phyloP scores from a whole-genome alignment of 1,140 invertebrate species.

The Luehdorfia chinensis region DNA sequence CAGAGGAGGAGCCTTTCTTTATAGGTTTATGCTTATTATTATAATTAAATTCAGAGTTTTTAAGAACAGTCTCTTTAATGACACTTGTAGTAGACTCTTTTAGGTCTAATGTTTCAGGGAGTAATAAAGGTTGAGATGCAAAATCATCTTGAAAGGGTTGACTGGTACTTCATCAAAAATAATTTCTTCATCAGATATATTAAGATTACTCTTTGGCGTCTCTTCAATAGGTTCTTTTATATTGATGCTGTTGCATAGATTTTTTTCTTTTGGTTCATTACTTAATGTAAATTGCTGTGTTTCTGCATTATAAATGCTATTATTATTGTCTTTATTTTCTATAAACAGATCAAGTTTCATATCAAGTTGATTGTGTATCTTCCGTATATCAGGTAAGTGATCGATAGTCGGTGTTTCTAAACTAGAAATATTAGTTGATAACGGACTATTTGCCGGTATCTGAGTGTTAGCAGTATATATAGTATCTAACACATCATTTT shows the following conservation, averaged over 20 bases:
- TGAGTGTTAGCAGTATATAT: conserved; percentile 39
- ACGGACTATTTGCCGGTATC: conserved; percentile 14
- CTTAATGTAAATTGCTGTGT: conserved; percentile 26
- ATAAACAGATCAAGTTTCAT: conserved; percentile 37
- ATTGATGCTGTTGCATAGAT: conserved; percentile 14
- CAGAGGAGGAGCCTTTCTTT: conserved; percentile 21
- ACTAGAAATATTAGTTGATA: conserved; percentile 28
- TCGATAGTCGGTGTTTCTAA: conserved; percentile 27
- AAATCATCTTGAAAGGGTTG: conserved; percentile 35
- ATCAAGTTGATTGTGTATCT: conserved; percentile 36
- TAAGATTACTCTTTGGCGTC: conserved; percentile 19
- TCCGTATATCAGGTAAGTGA: conserved; percentile 39
- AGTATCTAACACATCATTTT: conserved; percentile 18
- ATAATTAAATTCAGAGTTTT: neutral
- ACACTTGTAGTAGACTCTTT: conserved; percentile 1
- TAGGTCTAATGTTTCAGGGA: conserved; percentile 20
- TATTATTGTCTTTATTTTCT: conserved; percentile 43
- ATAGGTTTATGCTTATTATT: conserved; percentile 5
- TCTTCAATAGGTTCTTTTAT: conserved; percentile 12
- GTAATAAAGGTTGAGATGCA: conserved; percentile 50
- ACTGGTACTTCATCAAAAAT: conserved; percentile 51
- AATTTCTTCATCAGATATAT: conserved; percentile 51
- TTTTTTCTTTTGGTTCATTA: conserved; percentile 11
- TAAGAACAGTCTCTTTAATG: neutral
- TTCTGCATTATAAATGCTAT: conserved; percentile 44